Base-by-base conservation (phyloP, 2,113 vertebrate species). In the Carassius gibelio region DNA sequence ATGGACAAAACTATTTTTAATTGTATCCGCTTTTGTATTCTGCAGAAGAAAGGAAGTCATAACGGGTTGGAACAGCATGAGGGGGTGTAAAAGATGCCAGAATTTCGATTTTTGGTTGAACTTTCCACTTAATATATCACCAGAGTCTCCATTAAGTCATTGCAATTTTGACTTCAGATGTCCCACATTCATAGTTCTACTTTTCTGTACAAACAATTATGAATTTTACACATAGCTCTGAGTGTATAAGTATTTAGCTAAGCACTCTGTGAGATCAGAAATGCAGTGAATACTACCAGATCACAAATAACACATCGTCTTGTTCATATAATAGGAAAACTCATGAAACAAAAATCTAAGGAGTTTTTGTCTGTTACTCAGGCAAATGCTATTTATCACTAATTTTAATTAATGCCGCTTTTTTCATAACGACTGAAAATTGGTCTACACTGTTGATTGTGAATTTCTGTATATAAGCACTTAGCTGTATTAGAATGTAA, bases 401-500 rank as follows among this genome's bases (percentile, higher is more conserved):
- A 84, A 84, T 82, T 55, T 75, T 11, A 86, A 82, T 74, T 15
- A 50, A 76, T 81, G 52, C 21, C 6, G 62, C 66, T 57, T 48
- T 84, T 84, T 64, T 83, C 59, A 30, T 84, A 88, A 84, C 48
- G 26, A 66, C 75, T 83, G 38, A 69, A 23, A 55, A 85, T 83
- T 66, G n/a, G 6, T 84, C 17, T 61, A 57, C 69, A 64, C 21
- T 75, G 3, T 38, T 68, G 30, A 71, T 77, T 68, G 8, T 81
- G 77, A 71, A 75, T n/a, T 38, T 81, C 23, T 83, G 77, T 86
- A 76, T 71, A 83, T 72, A 85, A 42, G 45, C 84, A 81, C 75
- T 83, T 80, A 64, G 69, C 57, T 79, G 75, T 48, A 48, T 80
- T 88, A 74, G 81, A 50, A 59, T 88, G 85, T 78, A 88, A 84